Conservation (phyloP, 92 coral and sea anemone species). For the Meandrina meandrites region DNA sequence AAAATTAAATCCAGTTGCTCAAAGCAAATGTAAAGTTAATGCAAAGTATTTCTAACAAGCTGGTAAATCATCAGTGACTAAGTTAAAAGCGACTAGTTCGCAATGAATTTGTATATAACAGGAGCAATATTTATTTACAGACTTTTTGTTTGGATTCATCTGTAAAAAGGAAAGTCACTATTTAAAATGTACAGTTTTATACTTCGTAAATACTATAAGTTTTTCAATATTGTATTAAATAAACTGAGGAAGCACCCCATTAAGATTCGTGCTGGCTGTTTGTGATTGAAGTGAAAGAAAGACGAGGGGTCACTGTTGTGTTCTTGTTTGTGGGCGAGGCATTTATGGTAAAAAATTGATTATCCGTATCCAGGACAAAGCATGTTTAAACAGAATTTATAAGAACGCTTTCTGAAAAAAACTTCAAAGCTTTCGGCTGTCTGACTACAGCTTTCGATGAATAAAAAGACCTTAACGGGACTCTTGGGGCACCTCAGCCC, state of each 20-base stretch:
- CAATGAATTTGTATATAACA: conserved; percentile 2
- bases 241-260: not conserved
- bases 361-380: too few species aligned
- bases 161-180: not conserved
- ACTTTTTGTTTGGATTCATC: conserved; percentile 5
- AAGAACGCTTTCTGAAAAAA: too few species aligned
- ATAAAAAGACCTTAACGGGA: too few species aligned
- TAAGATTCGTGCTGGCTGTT: not conserved
- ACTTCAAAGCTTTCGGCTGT: too few species aligned
- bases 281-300: not conserved
- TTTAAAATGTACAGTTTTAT: conserved; percentile 30
- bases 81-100: not conserved
- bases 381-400: too few species aligned
- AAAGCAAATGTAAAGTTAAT: not conserved
- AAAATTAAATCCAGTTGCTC: not conserved
- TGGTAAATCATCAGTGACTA: not conserved
- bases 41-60: not conserved
- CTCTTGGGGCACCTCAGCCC: too few species aligned
- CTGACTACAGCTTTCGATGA: too few species aligned
- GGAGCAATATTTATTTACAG: not conserved
- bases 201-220: conserved; percentile 25
- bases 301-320: too few species aligned
- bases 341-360: too few species aligned
- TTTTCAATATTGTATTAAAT: not conserved
- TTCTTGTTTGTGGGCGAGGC: too few species aligned